Evolutionary conservation across 2,113 vertebrate species (phyloP), one percentile per base, ranked within the genome.

Genomic region (Gallinago jamesoni): DNA sequence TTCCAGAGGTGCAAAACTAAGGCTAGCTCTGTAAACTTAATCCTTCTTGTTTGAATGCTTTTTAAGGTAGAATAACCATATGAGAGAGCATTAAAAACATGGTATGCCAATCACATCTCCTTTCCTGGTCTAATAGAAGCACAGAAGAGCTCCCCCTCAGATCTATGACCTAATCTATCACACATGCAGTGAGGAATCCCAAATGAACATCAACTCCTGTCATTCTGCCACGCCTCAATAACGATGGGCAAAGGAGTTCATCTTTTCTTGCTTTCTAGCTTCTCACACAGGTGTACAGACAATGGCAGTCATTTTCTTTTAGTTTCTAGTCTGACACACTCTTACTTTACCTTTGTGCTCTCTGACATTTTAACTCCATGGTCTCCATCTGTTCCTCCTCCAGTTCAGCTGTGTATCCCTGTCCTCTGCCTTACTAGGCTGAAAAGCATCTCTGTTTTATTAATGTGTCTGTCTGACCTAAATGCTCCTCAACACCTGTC

Each of bases 361-460:
- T 87, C 73, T 87, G 94, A 82, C 41, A 91, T 82, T 94, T 94
- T 73, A 96, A 57, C 89, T 91, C 84, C 45, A 24, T 8, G 60
- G 84, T 96, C 85, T 88, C 93, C 90, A 93, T 94, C 94, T 96
- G 93, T 94, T 96, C 84, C 50, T 88, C 37, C 45, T 85, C 60
- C 23, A 53, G 20, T 53, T 88, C 79, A 81, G 57, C 74, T 77
- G 43, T 48, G 48, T 41, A 47, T 53, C 33, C 37, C 47, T 43
- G 25, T 72, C 57, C 63, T 80, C 59, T 67, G 79, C 43, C 47
- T 87, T 67, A 83, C 70, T 11, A 60, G 48, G 33, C 35, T 91
- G 60, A 89, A 90, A 91, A 94, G 28, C 28, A 55, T 85, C 37
- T 76, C 50, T 80, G 74, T 80, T 91, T 95, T 93, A 94, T 95